Evolutionary conservation across 2,113 vertebrate genomes (phyloP).

Genomic region (Tragelaphus imberbis): DNA sequence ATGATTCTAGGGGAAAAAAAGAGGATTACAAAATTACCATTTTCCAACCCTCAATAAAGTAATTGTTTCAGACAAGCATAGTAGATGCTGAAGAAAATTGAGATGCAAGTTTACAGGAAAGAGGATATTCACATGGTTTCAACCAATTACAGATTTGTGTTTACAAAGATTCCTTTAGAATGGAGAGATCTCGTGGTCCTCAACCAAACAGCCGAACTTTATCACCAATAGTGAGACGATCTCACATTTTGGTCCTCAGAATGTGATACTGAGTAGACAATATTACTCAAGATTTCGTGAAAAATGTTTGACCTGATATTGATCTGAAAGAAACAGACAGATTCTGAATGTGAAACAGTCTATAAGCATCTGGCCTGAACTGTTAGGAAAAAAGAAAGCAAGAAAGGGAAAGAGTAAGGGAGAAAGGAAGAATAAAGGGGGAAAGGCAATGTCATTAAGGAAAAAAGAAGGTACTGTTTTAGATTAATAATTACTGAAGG

Average conservation of each 20-base stretch:
- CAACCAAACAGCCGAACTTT: background rate
- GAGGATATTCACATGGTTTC: background rate
- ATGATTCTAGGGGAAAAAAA: background rate
- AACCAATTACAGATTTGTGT: background rate
- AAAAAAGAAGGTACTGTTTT: background rate
- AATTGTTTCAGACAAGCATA: background rate
- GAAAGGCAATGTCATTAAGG: background rate
- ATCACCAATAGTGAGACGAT: background rate
- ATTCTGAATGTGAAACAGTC: background rate
- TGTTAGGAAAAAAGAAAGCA: background rate
- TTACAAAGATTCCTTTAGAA: background rate
- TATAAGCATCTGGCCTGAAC: background rate
- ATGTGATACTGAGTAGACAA: background rate
- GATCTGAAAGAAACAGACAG: background rate
- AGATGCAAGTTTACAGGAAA: background rate
- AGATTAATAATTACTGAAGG: background rate
- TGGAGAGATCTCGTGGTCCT: background rate
- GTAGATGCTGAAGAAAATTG: background rate
- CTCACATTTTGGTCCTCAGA: background rate
- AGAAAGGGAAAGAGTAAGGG: background rate
- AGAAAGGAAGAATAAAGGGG: background rate
- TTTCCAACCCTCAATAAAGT: background rate
- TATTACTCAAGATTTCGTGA: background rate
- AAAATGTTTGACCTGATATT: slow-evolving; percentile 16
- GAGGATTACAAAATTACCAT: background rate